phyloP scores from a whole-genome alignment of 2,888 invertebrate species.

The Cephus runcator region DNA sequence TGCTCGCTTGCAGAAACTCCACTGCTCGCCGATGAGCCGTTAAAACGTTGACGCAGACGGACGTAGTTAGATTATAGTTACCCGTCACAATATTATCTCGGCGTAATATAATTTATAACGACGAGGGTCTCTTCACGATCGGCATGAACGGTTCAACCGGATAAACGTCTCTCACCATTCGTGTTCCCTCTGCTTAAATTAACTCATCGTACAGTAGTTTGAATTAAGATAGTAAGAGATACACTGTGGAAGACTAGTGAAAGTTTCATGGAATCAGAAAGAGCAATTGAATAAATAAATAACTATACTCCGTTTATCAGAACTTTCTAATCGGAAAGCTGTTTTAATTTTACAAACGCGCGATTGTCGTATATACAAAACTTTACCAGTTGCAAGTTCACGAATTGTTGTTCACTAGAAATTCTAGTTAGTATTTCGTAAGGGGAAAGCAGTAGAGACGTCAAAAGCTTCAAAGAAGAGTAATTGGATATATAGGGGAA shows the following conservation, averaged over 20 bases:
- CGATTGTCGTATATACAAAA: background rate
- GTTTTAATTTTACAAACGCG: background rate
- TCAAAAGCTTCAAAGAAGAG: background rate
- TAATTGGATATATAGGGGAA: background rate
- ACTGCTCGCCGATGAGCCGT: slow-evolving; percentile 7
- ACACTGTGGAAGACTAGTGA: background rate
- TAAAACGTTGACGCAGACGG: slow-evolving; percentile 1
- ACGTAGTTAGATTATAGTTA: background rate
- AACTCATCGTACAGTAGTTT: background rate
- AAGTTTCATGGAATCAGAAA: too few relatives aligned
- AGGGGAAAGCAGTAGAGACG: background rate
- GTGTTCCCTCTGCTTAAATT: background rate
- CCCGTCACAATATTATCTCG: slow-evolving; percentile 1
- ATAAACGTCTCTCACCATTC: background rate
- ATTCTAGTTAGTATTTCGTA: background rate
- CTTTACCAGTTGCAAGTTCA: background rate
- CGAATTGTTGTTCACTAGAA: background rate
- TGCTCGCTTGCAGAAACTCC: background rate
- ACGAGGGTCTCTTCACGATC: slow-evolving; percentile 4
- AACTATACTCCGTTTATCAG: background rate
- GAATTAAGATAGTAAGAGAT: background rate
- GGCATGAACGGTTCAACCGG: background rate
- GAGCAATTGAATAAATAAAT: background rate
- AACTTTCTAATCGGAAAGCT: background rate
- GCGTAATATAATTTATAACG: background rate